Evolutionary conservation across 2,888 invertebrate genomes (phyloP).

Genomic region (Neoascia interrupta): DNA sequence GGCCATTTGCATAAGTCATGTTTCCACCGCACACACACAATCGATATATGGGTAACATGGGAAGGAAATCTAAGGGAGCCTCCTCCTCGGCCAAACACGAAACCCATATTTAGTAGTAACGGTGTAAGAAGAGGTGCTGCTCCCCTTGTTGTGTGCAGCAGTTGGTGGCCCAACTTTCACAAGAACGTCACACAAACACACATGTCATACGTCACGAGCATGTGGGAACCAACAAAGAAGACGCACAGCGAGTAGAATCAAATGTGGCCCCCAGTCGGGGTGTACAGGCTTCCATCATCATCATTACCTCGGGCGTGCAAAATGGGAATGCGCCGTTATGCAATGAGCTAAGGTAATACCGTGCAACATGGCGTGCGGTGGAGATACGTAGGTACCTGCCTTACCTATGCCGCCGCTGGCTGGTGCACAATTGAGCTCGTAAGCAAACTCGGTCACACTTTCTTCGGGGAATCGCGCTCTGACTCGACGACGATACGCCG

Average conservation of each 20-base stretch:
- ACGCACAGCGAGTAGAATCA: too few species aligned
- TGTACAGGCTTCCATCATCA: slow-evolving; percentile 60
- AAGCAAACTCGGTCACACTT: slow-evolving; percentile 69
- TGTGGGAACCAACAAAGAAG: slow-evolving; percentile 57
- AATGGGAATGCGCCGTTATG: slow-evolving; percentile 69
- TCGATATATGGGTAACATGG: slow-evolving; percentile 60
- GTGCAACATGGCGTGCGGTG: slow-evolving; percentile 35
- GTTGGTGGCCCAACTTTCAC: slow-evolving; percentile 56
- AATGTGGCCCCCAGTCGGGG: too few species aligned
- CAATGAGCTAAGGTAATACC: slow-evolving; percentile 56
- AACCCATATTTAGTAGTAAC: slow-evolving; percentile 53
- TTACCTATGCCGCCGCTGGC: too few species aligned
- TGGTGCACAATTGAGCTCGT: slow-evolving; percentile 44
- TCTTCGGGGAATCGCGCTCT: slow-evolving; percentile 55
- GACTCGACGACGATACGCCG: too few species aligned
- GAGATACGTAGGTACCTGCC: too few species aligned
- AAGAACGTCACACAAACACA: slow-evolving; percentile 21
- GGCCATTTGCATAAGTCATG: slow-evolving; percentile 65
- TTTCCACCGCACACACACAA: slow-evolving; percentile 21
- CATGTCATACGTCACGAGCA: too few species aligned
- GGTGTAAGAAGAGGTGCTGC: too few species aligned
- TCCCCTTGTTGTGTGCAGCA: too few species aligned
- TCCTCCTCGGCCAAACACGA: slow-evolving; percentile 9
- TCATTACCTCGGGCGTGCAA: slow-evolving; percentile 47
- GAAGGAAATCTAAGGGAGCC: slow-evolving; percentile 53